Evolutionary conservation across 2,888 invertebrate genomes (phyloP).

Genomic region (Mamestra brassicae): DNA sequence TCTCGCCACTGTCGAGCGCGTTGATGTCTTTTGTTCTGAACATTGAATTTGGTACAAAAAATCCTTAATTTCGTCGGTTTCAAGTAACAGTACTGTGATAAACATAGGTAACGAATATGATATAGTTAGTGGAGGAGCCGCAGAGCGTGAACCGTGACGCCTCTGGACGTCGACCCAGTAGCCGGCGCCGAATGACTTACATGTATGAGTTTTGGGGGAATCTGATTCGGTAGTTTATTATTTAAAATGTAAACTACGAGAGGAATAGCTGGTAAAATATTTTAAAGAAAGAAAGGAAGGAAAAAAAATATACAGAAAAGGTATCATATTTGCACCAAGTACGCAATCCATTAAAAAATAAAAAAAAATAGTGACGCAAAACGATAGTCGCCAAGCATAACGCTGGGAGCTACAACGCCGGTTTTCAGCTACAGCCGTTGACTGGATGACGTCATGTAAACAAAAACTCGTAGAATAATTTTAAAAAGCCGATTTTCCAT

Average conservation of each 20-base stretch:
- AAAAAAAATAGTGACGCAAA: too few species aligned
- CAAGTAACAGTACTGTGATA: constrained; percentile 45
- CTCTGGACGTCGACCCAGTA: constrained; percentile 74
- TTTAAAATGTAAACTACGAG: fast-evolving
- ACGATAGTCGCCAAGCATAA: too few species aligned
- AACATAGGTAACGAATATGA: constrained; percentile 64
- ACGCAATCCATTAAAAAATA: too few species aligned
- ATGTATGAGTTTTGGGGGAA: constrained; percentile 19
- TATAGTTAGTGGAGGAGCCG: constrained; percentile 65
- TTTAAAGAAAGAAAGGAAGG: too few species aligned
- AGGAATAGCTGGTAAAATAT: too few species aligned
- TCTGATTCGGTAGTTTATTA: constrained; percentile 5
- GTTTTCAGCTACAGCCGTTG: too few species aligned
- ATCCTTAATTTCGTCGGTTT: constrained; percentile 27
- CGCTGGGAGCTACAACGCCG: too few species aligned
- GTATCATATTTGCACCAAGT: too few species aligned
- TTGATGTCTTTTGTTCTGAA: constrained; percentile 74
- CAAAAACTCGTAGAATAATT: too few species aligned
- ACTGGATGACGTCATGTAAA: too few species aligned
- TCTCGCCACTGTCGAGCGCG: constrained; percentile 53
- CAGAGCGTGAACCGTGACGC: constrained; percentile 77
- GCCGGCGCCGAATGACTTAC: constrained; percentile 61
- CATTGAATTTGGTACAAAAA: constrained; percentile 29
- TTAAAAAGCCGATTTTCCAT: too few species aligned
- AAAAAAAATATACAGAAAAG: too few species aligned